phyloP scores from a whole-genome alignment of 30 jellyfish, hydroid and myxozoan genomes.

The Aurelia sp. region DNA sequence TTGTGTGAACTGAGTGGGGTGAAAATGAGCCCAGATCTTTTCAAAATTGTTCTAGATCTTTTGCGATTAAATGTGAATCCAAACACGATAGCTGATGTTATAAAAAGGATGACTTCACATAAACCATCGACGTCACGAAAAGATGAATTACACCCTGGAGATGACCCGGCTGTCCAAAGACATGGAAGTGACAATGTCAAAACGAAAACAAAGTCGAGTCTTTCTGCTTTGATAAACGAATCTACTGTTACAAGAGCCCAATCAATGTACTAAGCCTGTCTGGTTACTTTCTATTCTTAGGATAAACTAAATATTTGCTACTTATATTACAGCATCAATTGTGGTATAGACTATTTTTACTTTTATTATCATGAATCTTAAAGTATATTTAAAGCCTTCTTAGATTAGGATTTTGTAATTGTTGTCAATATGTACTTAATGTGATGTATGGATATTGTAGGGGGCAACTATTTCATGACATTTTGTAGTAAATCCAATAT shows the following conservation, averaged over 20 bases:
- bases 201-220: conserved; percentile 43
- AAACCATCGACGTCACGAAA: conserved; percentile 11
- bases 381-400: no score
- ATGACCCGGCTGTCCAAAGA: conserved; percentile 45
- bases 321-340: no score
- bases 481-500: no score
- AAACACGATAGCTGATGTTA: conserved; percentile 78
- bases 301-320: no score
- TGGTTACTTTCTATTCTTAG: no score
- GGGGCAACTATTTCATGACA: no score
- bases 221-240: conserved; percentile 12
- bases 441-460: no score
- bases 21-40: conserved; percentile 83
- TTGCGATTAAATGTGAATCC: conserved; percentile 88
- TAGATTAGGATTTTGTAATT: no score
- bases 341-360: no score
- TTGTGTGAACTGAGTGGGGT: conserved; percentile 86
- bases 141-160: conserved; percentile 20
- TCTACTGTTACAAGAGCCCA: conserved; percentile 67
- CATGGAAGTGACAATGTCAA: conserved; percentile 66
- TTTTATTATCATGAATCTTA: no score
- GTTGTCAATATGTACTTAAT: no score
- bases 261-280: conserved; percentile 26
- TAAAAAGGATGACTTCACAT: conserved; percentile 69
- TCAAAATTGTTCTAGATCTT: conserved; percentile 76